Percentiles rank a stretch among this genome's conserved stretches.
These are phyloP conservation scores for Petrocephalus microphthalmus DNA, from an alignment of 2,113 vertebrate genomes.

Conservation along the genomic window DNA sequence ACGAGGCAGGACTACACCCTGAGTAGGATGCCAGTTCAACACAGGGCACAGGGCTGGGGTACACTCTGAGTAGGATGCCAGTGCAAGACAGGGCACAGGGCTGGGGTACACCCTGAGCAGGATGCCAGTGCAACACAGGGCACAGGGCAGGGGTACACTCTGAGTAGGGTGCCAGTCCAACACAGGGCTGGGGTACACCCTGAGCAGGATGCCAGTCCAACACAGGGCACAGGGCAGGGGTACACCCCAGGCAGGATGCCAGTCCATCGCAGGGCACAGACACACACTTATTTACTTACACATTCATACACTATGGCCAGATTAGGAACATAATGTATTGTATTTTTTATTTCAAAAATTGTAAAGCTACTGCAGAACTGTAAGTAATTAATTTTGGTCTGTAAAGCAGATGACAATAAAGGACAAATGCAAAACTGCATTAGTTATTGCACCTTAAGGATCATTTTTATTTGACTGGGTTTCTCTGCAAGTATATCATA, in stretches of 20 bases:
- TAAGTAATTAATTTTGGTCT: neutral
- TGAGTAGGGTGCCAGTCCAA: neutral
- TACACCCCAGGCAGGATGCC: neutral
- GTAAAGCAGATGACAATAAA: constrained; percentile 10
- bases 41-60: too few species aligned
- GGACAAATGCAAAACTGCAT: neutral
- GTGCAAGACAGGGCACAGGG: too few species aligned
- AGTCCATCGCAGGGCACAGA: neutral
- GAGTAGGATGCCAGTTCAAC: too few species aligned
- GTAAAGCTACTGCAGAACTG: neutral
- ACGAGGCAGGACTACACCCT: too few species aligned
- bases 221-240: neutral
- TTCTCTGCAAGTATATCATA: neutral
- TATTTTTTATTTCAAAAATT: neutral
- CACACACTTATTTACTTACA: neutral
- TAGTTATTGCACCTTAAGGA: neutral
- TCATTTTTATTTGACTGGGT: neutral
- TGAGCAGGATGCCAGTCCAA: neutral
- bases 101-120: too few species aligned
- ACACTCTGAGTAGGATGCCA: too few species aligned
- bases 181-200: neutral
- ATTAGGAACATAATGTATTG: neutral
- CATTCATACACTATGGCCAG: neutral
- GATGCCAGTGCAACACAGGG: too few species aligned
- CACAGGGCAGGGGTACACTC: too few species aligned